Evolutionary conservation across 2,797 vertebrate species (phyloP).

Genomic region (Sciaenops ocellatus): DNA sequence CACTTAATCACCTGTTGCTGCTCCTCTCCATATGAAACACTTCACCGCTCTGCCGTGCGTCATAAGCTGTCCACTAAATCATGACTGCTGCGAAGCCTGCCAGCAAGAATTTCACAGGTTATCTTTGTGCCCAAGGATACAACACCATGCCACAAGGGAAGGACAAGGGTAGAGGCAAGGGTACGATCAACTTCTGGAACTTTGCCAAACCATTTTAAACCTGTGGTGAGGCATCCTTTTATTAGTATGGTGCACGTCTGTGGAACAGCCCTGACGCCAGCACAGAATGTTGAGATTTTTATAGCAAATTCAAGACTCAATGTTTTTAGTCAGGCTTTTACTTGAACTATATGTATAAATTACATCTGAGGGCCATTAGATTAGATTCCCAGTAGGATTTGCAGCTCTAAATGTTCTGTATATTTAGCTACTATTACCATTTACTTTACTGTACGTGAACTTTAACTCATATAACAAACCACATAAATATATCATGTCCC

Average conservation of each 20-base stretch:
- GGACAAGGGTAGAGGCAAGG: conserved; percentile 28
- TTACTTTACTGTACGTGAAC: too few species aligned
- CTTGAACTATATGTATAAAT: too few species aligned
- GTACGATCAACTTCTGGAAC: background rate
- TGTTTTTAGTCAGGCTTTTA: background rate
- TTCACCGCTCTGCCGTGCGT: conserved; percentile 37
- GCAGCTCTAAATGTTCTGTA: background rate
- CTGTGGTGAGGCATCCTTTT: background rate
- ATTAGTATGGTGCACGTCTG: too few species aligned
- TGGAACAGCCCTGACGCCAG: too few species aligned
- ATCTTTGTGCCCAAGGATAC: conserved; percentile 69
- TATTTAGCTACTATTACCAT: background rate
- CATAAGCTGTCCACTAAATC: conserved; percentile 44
- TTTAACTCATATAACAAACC: background rate
- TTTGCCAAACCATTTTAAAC: background rate
- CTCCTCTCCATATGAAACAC: conserved; percentile 22
- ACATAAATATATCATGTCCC: background rate
- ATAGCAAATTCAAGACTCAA: background rate
- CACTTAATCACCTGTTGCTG: conserved; percentile 51
- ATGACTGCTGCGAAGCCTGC: conserved; percentile 32
- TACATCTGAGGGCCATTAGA: too few species aligned
- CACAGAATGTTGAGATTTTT: too few species aligned
- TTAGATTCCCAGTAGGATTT: background rate
- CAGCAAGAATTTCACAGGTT: conserved; percentile 72
- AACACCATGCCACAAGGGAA: conserved; percentile 13